Base-by-base conservation (phyloP, 2,888 invertebrate species). In the Stenoptilia bipunctidactyla region DNA sequence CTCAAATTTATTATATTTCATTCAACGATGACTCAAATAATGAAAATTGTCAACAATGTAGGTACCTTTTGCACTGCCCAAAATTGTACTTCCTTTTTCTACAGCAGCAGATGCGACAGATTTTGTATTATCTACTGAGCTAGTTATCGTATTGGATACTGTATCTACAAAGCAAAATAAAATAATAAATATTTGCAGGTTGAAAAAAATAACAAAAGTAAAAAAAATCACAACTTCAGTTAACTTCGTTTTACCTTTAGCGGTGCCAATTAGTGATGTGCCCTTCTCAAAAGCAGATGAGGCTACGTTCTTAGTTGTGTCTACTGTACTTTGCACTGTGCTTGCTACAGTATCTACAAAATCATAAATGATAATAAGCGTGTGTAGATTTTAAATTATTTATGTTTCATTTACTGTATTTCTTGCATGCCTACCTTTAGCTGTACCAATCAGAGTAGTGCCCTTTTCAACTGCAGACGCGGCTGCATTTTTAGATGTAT, bases 371-470 rank as follows among this genome's bases (percentile, higher is more conserved):
- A 5, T 20, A 37, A n/a, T n/a, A n/a, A n/a, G n/a, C n/a, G n/a
- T n/a, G n/a, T n/a, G n/a, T n/a, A n/a, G n/a, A n/a, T n/a, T n/a
- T n/a, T n/a, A 33, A 5, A 33, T n/a, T 33, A 33, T 33, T n/a
- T 25, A 33, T 33, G 12, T n/a, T 6, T 33, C 6, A 33, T 4
- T 33, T 33, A 4, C 6, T 33, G 15, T 34, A 33, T 10, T n/a
- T n/a, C n/a, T n/a, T n/a, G n/a, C n/a, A n/a, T n/a, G n/a, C n/a
- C 33, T 41, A 68, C 65, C 65, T 66, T 66, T 69, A 14, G 66
- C 64, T 42, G 50, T 56, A 41, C 58, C 49, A 43, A 66, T 51
- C 15, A 59, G 41, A 34, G 52, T 48, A n/a, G 51, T 45, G 34
- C 59, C 52, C 40, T 53, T 61, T 15, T 57, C 59, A 43, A 56